phyloP scores from a whole-genome alignment of 2,888 invertebrate species.

The Drosophila kambysellisi region DNA sequence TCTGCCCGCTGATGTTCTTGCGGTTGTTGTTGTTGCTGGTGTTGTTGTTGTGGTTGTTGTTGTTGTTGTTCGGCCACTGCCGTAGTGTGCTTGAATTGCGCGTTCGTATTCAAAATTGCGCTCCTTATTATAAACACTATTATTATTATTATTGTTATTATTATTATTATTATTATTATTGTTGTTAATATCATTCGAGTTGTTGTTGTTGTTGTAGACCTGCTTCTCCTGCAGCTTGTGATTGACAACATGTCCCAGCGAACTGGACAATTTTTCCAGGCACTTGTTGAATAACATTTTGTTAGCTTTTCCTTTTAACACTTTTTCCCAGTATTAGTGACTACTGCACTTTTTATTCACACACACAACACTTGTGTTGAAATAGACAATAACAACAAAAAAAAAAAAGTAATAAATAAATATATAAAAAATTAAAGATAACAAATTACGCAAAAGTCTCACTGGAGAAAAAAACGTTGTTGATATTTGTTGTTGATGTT shows the following conservation, averaged over 20 bases:
- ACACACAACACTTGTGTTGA: constrained; percentile 15
- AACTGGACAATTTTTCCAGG: constrained; percentile 83
- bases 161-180: constrained; percentile 15
- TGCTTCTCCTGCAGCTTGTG: constrained; percentile 74
- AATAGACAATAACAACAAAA: constrained; percentile 7
- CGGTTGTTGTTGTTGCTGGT: constrained; percentile 8
- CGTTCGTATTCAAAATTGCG: constrained; percentile 81
- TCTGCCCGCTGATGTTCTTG: constrained; percentile 6
- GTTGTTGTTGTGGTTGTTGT: constrained; percentile 5
- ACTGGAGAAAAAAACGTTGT: constrained; percentile 28
- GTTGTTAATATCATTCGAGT: constrained; percentile 16
- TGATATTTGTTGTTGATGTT: constrained; percentile 18
- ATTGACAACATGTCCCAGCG: constrained; percentile 75
- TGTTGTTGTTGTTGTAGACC: constrained; percentile 65
- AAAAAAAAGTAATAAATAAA: not conserved
- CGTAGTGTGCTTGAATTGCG: constrained; percentile 80
- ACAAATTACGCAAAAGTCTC: constrained; percentile 9
- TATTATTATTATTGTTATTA: constrained; percentile 28
- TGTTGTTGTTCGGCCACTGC: constrained; percentile 42
- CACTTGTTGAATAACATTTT: constrained; percentile 84
- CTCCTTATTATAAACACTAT: constrained; percentile 51
- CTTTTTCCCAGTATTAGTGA: not conserved
- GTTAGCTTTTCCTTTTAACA: constrained; percentile 8
- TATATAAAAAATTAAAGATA: constrained; percentile 1
- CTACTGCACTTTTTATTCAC: constrained; percentile 9